Conservation (phyloP, 2,888 invertebrate genomes). For the Lymantria dispar region DNA sequence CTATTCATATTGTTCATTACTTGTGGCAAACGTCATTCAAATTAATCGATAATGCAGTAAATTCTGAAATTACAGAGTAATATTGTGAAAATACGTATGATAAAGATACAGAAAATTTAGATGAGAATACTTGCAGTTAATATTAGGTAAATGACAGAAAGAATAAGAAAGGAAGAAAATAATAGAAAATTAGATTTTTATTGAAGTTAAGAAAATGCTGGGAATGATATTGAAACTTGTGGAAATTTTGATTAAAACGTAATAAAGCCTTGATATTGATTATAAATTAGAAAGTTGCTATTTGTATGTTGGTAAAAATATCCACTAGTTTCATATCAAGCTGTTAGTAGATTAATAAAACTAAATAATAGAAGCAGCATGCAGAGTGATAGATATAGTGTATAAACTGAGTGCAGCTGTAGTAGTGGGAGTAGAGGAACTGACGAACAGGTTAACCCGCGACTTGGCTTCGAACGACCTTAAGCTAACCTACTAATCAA, state of each 20-base stretch:
- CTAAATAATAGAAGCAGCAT: slow-evolving; percentile 76
- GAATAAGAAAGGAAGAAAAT: slow-evolving; percentile 55
- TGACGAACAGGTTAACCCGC: slow-evolving; percentile 65
- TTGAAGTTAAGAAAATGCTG: slow-evolving; percentile 61
- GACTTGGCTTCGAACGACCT: slow-evolving; percentile 69
- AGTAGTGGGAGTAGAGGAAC: slow-evolving; percentile 66
- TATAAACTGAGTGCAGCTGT: slow-evolving; percentile 71
- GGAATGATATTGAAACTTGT: slow-evolving; percentile 54
- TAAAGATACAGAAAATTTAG: slow-evolving; percentile 51
- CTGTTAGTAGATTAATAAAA: slow-evolving; percentile 54
- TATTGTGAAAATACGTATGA: slow-evolving; percentile 56
- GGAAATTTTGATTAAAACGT: slow-evolving; percentile 32
- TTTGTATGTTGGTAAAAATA: slow-evolving; percentile 8
- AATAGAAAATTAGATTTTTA: slow-evolving; percentile 65
- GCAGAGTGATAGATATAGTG: slow-evolving; percentile 74
- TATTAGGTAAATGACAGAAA: slow-evolving; percentile 51
- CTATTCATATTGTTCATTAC: slow-evolving; percentile 54
- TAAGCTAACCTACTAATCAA: slow-evolving; percentile 76
- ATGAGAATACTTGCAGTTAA: slow-evolving; percentile 50
- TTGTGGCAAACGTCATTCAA: slow-evolving; percentile 54
- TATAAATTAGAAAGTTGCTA: slow-evolving; percentile 3
- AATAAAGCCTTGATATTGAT: slow-evolving; percentile 8
- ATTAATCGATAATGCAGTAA: slow-evolving; percentile 55
- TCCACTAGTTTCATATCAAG: slow-evolving; percentile 53
- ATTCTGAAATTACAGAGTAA: slow-evolving; percentile 46